A percentile compares a stretch with the other conserved stretches of the same genome.
phyloP scores from a whole-genome alignment of 2,888 invertebrate genomes.

The Antheraea assamensis region DNA sequence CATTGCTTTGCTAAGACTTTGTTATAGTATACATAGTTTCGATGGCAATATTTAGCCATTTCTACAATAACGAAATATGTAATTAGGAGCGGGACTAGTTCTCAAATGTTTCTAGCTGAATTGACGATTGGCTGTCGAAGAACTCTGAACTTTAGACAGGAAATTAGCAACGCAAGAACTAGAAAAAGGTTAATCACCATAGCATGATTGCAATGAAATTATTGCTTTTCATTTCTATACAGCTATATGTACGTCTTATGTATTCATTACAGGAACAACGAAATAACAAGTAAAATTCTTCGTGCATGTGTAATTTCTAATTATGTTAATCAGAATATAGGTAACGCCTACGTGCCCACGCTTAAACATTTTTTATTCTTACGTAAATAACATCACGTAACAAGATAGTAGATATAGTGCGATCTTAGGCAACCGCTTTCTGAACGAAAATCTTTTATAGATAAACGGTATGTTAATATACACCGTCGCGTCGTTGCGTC shows the following conservation, averaged over 20 bases:
- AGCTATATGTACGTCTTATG: constrained; percentile 4
- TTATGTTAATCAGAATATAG: constrained; percentile 19
- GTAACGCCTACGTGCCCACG: constrained; percentile 21
- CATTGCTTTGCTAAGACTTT: no score
- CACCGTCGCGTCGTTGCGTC: neutral
- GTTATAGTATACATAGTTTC: no score
- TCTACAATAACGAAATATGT: no score
- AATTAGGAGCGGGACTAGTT: neutral
- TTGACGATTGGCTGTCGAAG: neutral
- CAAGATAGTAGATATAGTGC: constrained; percentile 7
- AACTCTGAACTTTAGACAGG: neutral
- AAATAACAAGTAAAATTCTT: constrained; percentile 9
- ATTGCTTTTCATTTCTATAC: neutral
- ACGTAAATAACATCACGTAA: constrained; percentile 21
- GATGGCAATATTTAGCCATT: no score
- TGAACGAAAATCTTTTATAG: constrained; percentile 8
- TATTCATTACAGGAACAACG: constrained; percentile 5
- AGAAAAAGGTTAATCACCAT: neutral
- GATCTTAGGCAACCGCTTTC: constrained; percentile 20
- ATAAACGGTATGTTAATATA: constrained; percentile 2
- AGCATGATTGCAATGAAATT: neutral
- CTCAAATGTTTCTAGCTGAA: neutral
- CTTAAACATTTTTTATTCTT: constrained; percentile 17
- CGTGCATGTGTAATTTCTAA: constrained; percentile 13
- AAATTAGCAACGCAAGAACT: neutral